Conservation (phyloP, 2,888 invertebrate species). For the Conchocele bisecta region DNA sequence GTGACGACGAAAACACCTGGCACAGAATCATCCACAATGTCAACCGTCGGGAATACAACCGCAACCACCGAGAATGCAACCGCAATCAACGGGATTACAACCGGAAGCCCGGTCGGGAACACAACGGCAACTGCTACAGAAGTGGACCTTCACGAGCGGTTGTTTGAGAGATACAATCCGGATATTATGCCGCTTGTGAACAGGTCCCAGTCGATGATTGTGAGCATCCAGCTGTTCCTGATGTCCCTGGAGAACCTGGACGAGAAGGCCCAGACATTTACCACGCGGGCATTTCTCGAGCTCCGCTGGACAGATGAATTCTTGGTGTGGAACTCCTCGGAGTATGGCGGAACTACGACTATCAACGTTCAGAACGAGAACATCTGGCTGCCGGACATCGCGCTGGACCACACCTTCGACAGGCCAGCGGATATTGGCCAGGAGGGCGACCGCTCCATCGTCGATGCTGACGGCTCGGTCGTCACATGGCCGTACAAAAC, state of each 20-base stretch:
- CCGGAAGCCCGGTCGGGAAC: not conserved
- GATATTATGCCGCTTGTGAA: slow-evolving; percentile 28
- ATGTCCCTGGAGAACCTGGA: slow-evolving; percentile 51
- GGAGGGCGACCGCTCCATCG: slow-evolving; percentile 22
- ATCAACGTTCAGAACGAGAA: slow-evolving; percentile 36
- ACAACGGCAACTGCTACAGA: slow-evolving; percentile 6
- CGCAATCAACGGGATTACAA: too few relatives aligned
- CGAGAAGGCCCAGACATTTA: slow-evolving; percentile 49
- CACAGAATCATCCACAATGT: too few relatives aligned
- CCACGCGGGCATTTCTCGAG: slow-evolving; percentile 44
- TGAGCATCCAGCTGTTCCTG: slow-evolving; percentile 31
- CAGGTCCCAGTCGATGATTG: slow-evolving; percentile 19
- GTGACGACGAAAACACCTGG: too few relatives aligned
- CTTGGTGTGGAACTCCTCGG: slow-evolving; percentile 37
- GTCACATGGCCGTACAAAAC: slow-evolving; percentile 32
- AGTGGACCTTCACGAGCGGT: not conserved
- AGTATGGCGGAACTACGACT: slow-evolving; percentile 24
- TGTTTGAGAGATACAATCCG: slow-evolving; percentile 31
- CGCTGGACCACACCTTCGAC: slow-evolving; percentile 31
- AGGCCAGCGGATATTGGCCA: slow-evolving; percentile 36
- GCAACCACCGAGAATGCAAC: too few relatives aligned
- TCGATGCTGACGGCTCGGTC: slow-evolving; percentile 30
- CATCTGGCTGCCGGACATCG: slow-evolving; percentile 52
- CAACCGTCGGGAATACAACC: too few relatives aligned
- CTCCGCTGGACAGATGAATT: slow-evolving; percentile 50